phyloP scores from a whole-genome alignment of 1,140 invertebrate species.

The Hyles euphorbiae region DNA sequence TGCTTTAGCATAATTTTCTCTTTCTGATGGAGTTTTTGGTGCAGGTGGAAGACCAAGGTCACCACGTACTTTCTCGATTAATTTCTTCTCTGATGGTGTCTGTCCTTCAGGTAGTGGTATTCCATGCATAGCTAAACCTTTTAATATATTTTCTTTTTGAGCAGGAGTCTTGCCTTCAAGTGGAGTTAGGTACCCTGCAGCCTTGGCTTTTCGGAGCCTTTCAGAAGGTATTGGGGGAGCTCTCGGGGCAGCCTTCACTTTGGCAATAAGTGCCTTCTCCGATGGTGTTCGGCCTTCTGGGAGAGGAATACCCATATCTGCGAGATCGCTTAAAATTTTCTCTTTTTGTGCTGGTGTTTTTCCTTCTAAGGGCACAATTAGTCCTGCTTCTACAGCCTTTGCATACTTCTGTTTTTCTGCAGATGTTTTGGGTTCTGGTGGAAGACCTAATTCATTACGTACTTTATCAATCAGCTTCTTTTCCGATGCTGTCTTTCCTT shows the following conservation, averaged over 20 bases:
- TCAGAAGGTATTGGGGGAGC: neutral
- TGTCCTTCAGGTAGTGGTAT: conserved; percentile 35
- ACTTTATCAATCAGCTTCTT: conserved; percentile 27
- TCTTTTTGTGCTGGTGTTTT: conserved; percentile 31
- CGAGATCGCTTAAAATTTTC: conserved; percentile 31
- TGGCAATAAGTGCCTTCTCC: conserved; percentile 23
- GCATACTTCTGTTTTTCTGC: conserved; percentile 19
- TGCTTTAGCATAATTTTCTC: conserved; percentile 20
- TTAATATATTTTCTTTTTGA: conserved; percentile 40
- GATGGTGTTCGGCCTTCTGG: conserved; percentile 34
- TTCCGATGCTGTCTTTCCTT: conserved; percentile 31
- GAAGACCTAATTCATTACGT: conserved; percentile 24
- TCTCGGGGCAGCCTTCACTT: conserved; percentile 6
- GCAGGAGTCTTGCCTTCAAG: conserved; percentile 29
- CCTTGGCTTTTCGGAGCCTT: conserved; percentile 9
- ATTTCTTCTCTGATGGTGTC: conserved; percentile 28
- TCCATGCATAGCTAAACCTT: conserved; percentile 23
- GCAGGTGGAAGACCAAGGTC: conserved; percentile 21
- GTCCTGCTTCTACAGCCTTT: conserved; percentile 16
- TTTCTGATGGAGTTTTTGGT: conserved; percentile 26
- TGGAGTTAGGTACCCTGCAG: conserved; percentile 24
- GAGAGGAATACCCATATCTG: conserved; percentile 28
- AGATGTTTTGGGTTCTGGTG: conserved; percentile 23
- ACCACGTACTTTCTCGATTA: conserved; percentile 12
- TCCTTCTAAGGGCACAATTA: conserved; percentile 11